phyloP scores from a whole-genome alignment of 2,797 vertebrate species.

The Lepus townsendii region DNA sequence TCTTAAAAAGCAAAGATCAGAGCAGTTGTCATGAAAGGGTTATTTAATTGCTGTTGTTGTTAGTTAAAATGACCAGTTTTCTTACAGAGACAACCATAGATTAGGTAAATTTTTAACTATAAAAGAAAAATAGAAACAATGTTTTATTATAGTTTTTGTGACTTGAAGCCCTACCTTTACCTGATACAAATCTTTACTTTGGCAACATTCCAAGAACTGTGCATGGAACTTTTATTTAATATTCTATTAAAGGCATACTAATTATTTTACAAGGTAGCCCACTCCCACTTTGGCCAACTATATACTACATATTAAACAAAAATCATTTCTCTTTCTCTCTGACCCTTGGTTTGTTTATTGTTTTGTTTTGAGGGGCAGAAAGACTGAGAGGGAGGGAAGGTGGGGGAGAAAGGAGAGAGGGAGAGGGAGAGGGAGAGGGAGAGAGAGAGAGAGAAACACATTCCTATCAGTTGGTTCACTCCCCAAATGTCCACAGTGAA shows the following conservation, averaged over 20 bases:
- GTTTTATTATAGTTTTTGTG: neutral
- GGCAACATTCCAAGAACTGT: neutral
- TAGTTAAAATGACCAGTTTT: neutral
- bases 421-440: no score
- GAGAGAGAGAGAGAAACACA: no score
- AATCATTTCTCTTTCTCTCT: neutral
- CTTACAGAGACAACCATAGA: neutral
- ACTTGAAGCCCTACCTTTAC: neutral
- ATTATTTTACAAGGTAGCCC: neutral
- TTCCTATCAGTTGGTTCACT: no score
- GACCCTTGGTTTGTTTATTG: neutral
- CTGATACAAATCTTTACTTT: slow-evolving; percentile 14
- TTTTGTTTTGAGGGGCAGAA: no score
- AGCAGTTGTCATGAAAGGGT: neutral
- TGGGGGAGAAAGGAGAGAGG: no score
- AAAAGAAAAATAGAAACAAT: slow-evolving; percentile 12
- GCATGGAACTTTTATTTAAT: neutral
- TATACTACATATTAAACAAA: neutral
- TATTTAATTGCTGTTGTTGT: neutral
- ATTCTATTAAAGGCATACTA: neutral
- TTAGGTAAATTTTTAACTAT: neutral
- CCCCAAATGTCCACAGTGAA: no score
- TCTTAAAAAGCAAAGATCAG: slow-evolving; percentile 22
- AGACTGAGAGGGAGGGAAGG: no score
- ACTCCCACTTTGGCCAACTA: neutral